Evolutionary conservation across 2,113 vertebrate genomes (phyloP).

Genomic region (Sinocyclocheilus rhinocerous): DNA sequence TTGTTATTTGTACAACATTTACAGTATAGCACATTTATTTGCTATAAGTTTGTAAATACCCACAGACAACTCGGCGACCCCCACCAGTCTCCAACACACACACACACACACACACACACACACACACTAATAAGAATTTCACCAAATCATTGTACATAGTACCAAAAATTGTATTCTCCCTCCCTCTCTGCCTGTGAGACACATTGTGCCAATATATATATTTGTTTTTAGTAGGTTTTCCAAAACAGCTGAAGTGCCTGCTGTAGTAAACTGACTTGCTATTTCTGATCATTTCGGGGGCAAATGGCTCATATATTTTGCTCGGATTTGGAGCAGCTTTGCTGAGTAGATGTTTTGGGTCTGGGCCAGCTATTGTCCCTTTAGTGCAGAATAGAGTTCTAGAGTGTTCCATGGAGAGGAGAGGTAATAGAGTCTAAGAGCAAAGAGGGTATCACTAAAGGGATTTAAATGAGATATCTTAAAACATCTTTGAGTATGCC

Average conservation of each 20-base stretch:
- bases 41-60: no score
- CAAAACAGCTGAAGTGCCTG: background rate
- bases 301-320: conserved; percentile 26
- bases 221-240: background rate
- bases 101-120: background rate
- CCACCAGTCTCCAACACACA: no score
- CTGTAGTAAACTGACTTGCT: conserved; percentile 3
- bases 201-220: background rate
- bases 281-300: conserved; percentile 21
- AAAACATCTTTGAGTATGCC: conserved; percentile 44
- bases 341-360: conserved; percentile 28
- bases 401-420: conserved; percentile 44
- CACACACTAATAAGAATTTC: background rate
- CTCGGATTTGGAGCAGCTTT: conserved; percentile 19
- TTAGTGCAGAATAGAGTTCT: conserved; percentile 26
- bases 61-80: no score
- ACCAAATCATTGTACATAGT: background rate
- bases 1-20: no score
- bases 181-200: background rate
- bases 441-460: conserved; percentile 37
- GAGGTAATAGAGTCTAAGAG: conserved; percentile 43
- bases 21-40: no score
- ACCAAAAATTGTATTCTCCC: background rate
- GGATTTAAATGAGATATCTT: conserved; percentile 48
- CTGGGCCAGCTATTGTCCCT: conserved; percentile 39